These are phyloP conservation scores for Parasteatoda tepidariorum DNA, from an alignment of 1,140 invertebrate genomes.

Conservation along the genomic window DNA sequence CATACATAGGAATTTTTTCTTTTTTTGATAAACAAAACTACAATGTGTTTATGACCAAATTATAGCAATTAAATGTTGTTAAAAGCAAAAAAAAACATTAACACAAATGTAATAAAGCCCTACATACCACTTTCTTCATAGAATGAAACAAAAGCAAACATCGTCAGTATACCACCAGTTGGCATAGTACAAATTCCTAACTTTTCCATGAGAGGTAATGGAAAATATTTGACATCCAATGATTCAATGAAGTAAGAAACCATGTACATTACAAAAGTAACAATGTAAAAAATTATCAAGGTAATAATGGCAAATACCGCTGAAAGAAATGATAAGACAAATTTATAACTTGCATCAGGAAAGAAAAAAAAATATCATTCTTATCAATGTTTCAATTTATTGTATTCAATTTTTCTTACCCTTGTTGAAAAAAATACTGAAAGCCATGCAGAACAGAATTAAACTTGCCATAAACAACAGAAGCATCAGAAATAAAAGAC, in stretches of 20 bases:
- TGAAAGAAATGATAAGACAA: too few relatives aligned
- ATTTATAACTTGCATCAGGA: too few relatives aligned
- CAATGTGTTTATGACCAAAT: too few relatives aligned
- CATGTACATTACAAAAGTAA: neutral
- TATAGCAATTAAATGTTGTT: too few relatives aligned
- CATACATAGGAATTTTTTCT: too few relatives aligned
- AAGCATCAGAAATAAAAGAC: slow-evolving; percentile 68
- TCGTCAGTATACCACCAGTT: slow-evolving; percentile 6
- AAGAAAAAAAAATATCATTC: too few relatives aligned
- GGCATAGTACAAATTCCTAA: slow-evolving; percentile 26
- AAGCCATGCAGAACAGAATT: slow-evolving; percentile 63
- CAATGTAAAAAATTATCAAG: neutral
- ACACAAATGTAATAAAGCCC: too few relatives aligned
- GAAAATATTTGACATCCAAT: slow-evolving; percentile 2
- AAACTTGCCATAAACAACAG: slow-evolving; percentile 53
- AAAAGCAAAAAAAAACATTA: too few relatives aligned
- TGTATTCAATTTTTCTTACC: too few relatives aligned
- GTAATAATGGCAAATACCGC: slow-evolving; percentile 8
- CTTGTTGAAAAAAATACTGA: slow-evolving; percentile 62
- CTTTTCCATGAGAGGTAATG: neutral
- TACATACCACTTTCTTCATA: slow-evolving; percentile 33
- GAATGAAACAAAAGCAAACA: slow-evolving; percentile 3
- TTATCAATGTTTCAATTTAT: too few relatives aligned
- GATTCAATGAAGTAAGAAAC: neutral
- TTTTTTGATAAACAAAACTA: too few relatives aligned